These are phyloP conservation scores for Spinus pinus DNA, from an alignment of 2,797 vertebrate species.

Conservation along the genomic window DNA sequence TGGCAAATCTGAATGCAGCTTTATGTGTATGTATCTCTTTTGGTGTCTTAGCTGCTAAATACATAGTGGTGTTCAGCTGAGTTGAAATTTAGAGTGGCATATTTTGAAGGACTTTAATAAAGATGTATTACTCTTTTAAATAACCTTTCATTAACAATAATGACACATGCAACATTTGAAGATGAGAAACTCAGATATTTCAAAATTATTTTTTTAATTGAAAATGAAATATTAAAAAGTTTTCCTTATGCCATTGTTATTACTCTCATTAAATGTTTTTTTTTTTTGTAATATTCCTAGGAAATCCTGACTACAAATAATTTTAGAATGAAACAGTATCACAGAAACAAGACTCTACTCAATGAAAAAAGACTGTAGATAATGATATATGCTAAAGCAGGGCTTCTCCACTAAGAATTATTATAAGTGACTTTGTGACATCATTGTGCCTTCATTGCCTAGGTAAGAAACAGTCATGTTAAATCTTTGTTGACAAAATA, in stretches of 20 bases:
- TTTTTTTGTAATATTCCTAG: neutral
- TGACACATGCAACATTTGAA: neutral
- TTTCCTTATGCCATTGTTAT: neutral
- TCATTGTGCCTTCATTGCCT: neutral
- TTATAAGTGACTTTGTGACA: neutral
- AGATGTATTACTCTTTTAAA: neutral
- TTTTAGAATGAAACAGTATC: neutral
- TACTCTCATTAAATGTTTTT: neutral
- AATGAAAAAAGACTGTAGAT: neutral
- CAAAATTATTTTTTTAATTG: neutral
- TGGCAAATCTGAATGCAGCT: neutral
- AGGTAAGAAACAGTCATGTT: neutral
- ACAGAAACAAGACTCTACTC: neutral
- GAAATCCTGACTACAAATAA: neutral
- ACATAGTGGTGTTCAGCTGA: neutral
- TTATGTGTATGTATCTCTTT: neutral
- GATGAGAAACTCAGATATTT: neutral
- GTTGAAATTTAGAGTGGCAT: neutral
- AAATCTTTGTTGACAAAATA: neutral
- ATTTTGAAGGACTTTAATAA: neutral
- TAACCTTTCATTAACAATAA: neutral
- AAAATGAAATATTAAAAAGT: neutral
- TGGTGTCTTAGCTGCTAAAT: neutral
- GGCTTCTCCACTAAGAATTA: neutral
- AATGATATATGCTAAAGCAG: neutral